Percentiles rank a stretch among this genome's conserved stretches.
Evolutionary conservation across 2,797 vertebrate genomes (phyloP).

Genomic region (Kryptolebias ocellatus): DNA sequence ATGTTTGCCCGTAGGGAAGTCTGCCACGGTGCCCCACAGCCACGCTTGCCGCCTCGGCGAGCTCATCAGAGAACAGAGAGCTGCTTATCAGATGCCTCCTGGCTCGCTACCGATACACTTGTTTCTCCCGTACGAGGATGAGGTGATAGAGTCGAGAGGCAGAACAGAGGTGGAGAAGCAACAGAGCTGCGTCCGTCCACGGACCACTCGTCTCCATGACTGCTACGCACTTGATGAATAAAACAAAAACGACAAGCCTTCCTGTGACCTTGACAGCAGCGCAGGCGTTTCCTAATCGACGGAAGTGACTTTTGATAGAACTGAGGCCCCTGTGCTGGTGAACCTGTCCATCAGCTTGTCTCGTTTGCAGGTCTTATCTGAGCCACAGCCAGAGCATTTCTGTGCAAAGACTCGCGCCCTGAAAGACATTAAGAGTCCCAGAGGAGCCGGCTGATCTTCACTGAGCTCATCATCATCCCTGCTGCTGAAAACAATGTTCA

Average conservation of each 20-base stretch:
- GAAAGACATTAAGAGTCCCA: slow-evolving; percentile 35
- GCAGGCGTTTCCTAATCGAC: slow-evolving; percentile 48
- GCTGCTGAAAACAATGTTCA: slow-evolving; percentile 26
- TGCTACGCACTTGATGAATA: slow-evolving; percentile 52
- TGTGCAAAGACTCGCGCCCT: slow-evolving; percentile 42
- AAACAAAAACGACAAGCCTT: slow-evolving; percentile 32
- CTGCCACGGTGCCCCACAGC: slow-evolving; percentile 53
- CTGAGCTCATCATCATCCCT: slow-evolving; percentile 41
- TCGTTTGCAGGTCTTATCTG: slow-evolving; percentile 40
- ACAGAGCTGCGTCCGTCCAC: slow-evolving; percentile 30
- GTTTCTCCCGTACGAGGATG: slow-evolving; percentile 47
- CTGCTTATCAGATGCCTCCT: slow-evolving; percentile 64
- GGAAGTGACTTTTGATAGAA: slow-evolving; percentile 54
- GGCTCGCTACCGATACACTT: slow-evolving; percentile 52
- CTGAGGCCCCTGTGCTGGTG: slow-evolving; percentile 59
- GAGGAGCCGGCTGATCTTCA: slow-evolving; percentile 33
- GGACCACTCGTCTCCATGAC: slow-evolving; percentile 54
- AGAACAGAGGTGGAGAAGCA: slow-evolving; percentile 37
- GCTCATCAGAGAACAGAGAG: slow-evolving; percentile 55
- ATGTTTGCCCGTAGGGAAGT: slow-evolving; percentile 48
- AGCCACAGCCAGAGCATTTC: slow-evolving; percentile 42
- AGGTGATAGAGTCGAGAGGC: slow-evolving; percentile 33
- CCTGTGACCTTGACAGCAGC: slow-evolving; percentile 66
- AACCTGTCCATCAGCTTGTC: slow-evolving; percentile 63
- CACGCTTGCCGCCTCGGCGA: slow-evolving; percentile 22